Evolutionary conservation across 2,888 invertebrate genomes (phyloP).

Genomic region (Callosobruchus maculatus): DNA sequence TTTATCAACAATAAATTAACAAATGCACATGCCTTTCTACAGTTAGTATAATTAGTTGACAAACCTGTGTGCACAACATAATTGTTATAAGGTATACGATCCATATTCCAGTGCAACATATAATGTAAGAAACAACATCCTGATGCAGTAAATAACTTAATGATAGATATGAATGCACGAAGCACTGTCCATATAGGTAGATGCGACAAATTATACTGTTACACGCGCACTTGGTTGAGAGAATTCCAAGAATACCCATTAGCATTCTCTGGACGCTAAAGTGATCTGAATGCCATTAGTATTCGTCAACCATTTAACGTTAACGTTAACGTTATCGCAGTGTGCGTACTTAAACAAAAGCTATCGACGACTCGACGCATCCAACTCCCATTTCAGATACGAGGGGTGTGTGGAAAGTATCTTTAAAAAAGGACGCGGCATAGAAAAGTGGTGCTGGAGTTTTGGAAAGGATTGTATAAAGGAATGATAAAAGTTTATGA

Average conservation of each 20-base stretch:
- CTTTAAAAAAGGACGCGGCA: too few relatives aligned
- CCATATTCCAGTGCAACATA: neutral
- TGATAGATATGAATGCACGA: neutral
- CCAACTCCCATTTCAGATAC: neutral
- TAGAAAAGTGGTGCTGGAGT: too few relatives aligned
- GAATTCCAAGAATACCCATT: neutral
- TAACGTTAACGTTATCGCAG: neutral
- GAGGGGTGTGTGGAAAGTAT: neutral
- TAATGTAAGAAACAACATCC: neutral
- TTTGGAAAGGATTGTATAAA: too few relatives aligned
- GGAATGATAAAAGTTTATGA: too few relatives aligned
- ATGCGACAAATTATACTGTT: neutral
- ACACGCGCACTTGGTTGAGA: neutral
- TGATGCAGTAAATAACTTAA: neutral
- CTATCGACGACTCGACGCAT: neutral
- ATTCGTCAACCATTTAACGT: neutral
- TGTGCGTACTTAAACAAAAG: neutral
- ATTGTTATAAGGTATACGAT: too few relatives aligned
- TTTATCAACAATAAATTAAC: too few relatives aligned
- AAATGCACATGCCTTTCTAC: too few relatives aligned
- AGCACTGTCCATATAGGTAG: neutral
- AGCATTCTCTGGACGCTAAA: neutral
- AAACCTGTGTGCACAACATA: too few relatives aligned
- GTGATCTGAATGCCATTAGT: neutral
- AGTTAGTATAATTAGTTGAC: too few relatives aligned